Percentiles rank a stretch among this genome's conserved stretches.
Conservation (phyloP, 1,140 invertebrate genomes). For the Prorops nasuta region DNA sequence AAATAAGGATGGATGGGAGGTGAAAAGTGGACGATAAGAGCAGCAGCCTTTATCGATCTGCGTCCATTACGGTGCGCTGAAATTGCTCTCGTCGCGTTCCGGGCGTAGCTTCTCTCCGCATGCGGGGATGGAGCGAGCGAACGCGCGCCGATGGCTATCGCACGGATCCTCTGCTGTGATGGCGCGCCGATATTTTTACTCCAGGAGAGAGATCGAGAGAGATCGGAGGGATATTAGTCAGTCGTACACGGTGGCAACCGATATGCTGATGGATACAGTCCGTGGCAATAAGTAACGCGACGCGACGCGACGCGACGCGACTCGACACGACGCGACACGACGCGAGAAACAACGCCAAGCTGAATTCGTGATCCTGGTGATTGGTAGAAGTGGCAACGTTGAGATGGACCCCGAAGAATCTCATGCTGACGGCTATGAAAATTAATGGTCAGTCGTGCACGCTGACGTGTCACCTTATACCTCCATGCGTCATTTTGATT, state of each 20-base stretch:
- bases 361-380: no score
- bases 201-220: background rate
- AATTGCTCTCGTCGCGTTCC: slow-evolving; percentile 26
- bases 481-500: slow-evolving; percentile 56
- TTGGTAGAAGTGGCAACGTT: no score
- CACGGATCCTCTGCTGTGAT: background rate
- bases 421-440: slow-evolving; percentile 50
- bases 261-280: slow-evolving; percentile 41
- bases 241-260: slow-evolving; percentile 46
- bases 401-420: slow-evolving; percentile 32
- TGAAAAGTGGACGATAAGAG: slow-evolving; percentile 25
- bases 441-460: slow-evolving; percentile 51
- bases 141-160: no score
- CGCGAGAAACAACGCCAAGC: no score
- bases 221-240: slow-evolving; percentile 33
- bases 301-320: no score
- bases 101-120: slow-evolving; percentile 21
- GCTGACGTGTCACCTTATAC: slow-evolving; percentile 56
- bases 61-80: slow-evolving; percentile 14
- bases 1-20: no score
- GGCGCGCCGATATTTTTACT: no score
- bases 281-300: no score
- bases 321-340: no score
- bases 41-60: slow-evolving; percentile 26
- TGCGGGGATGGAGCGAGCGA: no score